A percentile compares a stretch with the other conserved stretches of the same genome.
Conservation (phyloP, 2,888 invertebrate genomes). For the Gibbula magus region DNA sequence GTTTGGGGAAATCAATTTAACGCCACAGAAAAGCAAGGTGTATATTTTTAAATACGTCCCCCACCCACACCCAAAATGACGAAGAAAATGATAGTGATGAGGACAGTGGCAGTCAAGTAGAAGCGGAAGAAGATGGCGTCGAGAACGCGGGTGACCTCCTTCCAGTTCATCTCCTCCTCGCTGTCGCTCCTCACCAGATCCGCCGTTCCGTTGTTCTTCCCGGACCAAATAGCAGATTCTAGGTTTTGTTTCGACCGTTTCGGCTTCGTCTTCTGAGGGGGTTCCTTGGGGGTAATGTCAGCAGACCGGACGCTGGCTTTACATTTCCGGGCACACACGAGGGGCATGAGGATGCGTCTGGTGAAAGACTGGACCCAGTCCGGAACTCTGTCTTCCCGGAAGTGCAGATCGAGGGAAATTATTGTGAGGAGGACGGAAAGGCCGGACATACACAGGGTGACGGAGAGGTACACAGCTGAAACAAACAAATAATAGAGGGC, state of each 20-base stretch:
- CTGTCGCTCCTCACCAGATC: background rate
- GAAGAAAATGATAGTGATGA: constrained; percentile 4
- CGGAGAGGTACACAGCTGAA: constrained; percentile 24
- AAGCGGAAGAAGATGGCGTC: constrained; percentile 26
- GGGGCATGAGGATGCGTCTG: constrained; percentile 41
- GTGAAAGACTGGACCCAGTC: constrained; percentile 53
- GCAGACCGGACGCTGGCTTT: background rate
- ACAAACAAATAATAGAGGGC: background rate
- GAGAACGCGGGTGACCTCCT: constrained; percentile 6
- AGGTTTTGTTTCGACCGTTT: background rate
- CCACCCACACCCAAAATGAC: background rate
- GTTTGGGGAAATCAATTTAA: no score
- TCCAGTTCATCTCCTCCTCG: constrained; percentile 16
- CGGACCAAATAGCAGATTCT: background rate
- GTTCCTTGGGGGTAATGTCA: background rate
- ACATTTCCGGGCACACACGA: constrained; percentile 18
- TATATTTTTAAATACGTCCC: background rate
- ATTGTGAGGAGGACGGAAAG: constrained; percentile 17
- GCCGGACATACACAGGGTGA: background rate
- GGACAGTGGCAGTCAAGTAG: constrained; percentile 3
- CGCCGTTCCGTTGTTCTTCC: background rate
- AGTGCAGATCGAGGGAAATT: constrained; percentile 20
- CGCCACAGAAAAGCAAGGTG: no score
- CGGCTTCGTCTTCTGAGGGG: background rate
- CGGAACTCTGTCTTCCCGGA: constrained; percentile 23